Conservation (phyloP, 1,140 invertebrate genomes). For the Popillia japonica region DNA sequence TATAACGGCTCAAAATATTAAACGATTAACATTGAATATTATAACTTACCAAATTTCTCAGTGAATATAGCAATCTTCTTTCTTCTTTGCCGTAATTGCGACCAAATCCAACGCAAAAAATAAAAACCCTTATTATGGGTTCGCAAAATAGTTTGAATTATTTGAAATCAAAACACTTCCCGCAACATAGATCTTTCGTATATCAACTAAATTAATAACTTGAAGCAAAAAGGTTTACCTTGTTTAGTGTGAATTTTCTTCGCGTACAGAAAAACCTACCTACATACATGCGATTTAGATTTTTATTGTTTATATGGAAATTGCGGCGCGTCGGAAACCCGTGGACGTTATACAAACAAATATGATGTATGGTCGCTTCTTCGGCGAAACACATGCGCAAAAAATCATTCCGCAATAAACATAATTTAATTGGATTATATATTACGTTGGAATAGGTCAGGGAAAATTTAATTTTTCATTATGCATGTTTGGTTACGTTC, state of each 20-base stretch:
- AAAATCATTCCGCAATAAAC: conserved; percentile 24
- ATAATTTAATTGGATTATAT: conserved; percentile 23
- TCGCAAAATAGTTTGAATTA: background rate
- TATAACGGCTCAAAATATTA: no score
- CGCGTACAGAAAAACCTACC: background rate
- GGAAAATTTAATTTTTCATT: background rate
- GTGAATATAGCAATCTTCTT: background rate
- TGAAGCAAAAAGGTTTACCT: background rate
- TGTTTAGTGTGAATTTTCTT: background rate
- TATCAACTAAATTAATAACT: background rate
- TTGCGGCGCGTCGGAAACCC: conserved; percentile 26
- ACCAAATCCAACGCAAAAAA: background rate
- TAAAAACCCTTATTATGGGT: background rate
- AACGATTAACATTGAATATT: background rate
- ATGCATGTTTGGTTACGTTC: background rate
- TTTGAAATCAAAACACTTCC: background rate
- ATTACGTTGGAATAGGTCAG: background rate
- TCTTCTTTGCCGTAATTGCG: background rate
- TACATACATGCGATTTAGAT: background rate
- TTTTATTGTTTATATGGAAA: conserved; percentile 31
- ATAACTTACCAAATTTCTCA: background rate
- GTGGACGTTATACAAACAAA: conserved; percentile 22
- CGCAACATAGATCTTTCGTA: background rate
- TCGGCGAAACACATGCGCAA: conserved; percentile 26
- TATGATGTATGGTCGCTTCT: conserved; percentile 26